Evolutionary conservation across 2,888 invertebrate genomes (phyloP).

Genomic region (Prionchulus punctatus): DNA sequence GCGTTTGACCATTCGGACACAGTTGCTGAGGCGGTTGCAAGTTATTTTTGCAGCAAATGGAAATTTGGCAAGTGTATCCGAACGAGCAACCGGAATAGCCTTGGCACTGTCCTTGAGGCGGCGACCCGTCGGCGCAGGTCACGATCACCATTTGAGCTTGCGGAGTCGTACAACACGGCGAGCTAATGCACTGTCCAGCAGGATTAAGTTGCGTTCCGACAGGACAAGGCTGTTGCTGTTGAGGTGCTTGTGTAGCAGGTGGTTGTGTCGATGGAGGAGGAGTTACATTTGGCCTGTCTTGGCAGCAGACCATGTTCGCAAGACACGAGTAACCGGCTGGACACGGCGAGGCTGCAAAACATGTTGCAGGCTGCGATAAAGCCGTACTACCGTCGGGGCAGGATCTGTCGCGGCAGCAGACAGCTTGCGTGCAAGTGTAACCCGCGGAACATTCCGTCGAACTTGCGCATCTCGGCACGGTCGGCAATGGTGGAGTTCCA

Average conservation of each 20-base stretch:
- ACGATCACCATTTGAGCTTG: too few species aligned
- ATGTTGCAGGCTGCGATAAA: neutral
- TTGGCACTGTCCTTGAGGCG: neutral
- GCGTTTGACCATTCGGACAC: too few species aligned
- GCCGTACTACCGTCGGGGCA: neutral
- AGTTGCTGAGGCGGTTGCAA: too few species aligned
- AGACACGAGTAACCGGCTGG: neutral
- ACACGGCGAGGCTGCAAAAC: neutral
- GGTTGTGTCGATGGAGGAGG: too few species aligned
- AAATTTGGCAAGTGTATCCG: too few species aligned
- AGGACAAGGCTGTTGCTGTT: too few species aligned
- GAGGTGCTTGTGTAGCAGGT: too few species aligned
- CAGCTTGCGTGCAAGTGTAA: neutral
- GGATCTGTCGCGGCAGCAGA: neutral
- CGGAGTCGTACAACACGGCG: too few species aligned
- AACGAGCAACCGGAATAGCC: too few species aligned
- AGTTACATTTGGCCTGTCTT: too few species aligned
- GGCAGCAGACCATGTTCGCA: neutral
- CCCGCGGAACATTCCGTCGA: neutral
- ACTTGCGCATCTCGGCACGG: neutral
- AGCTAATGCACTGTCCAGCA: too few species aligned
- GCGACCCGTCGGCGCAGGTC: neutral
- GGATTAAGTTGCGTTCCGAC: neutral
- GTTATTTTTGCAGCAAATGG: too few species aligned
- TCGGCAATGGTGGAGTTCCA: neutral